Base-by-base conservation (phyloP, 2,797 vertebrate genomes). In the Nannoperca australis region DNA sequence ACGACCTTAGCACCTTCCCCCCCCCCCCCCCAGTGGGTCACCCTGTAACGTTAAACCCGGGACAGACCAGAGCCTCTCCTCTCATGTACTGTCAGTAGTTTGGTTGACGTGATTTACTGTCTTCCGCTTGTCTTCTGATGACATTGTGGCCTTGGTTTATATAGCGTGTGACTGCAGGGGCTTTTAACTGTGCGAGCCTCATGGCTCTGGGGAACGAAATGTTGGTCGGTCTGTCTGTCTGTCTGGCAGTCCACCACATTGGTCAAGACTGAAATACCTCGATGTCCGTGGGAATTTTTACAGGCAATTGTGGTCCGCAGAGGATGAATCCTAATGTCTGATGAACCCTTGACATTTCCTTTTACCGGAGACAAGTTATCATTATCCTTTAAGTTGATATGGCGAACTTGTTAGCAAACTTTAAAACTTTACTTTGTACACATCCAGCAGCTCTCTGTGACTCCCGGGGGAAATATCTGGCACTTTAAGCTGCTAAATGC, bases 1-100 rank as follows among this genome's bases (percentile, higher is more conserved):
- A 73, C 49, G 75, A 92, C 91, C 84, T 86, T 73, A 40, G 45
- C 77, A 80, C 84, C 77, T 78, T 68, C 47, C 7, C 86, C 83
- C 71, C 47, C 7, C 86, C 83, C 71, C 50, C 62, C 15, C 60
- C 55, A 3, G 58, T 65, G 82, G 87, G 76, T 45, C 71, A 55
- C 70, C 51, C 14, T 76, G 90, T 86, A 90, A 90, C 10, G 10
- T 62, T 78, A 86, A 81, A 84, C 85, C 81, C 32, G 18, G 22
- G 24, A 63, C 63, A 44, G 58, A 75, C 40, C 69, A 20, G 76
- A 65, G 51, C 63, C 24, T 38, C 64, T 70, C 63, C 36, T 82
- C 45, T 81, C 65, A 75, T 72, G 71, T 83, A 49, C 59, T 67
- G 69, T 78, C 87, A 64, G 66, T 74, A 42, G 66, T 76, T 73